Base-by-base conservation (phyloP, 2,113 vertebrate genomes). In the Hyla sarda region DNA sequence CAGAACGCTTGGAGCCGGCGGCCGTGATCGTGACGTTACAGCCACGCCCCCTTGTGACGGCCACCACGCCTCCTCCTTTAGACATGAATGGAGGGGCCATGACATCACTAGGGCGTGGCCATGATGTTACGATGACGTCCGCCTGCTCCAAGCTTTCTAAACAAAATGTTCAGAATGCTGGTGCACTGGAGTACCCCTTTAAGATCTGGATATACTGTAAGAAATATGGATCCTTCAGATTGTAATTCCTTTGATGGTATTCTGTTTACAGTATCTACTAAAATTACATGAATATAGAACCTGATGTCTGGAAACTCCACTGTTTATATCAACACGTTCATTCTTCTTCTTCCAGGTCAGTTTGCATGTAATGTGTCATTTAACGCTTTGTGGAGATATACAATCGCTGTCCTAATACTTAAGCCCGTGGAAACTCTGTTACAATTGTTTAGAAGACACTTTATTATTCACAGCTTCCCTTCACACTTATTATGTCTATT, bases 361-460 rank as follows among this genome's bases (percentile, higher is more conserved):
- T 8, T n/a, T 74, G 34, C 16, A 6, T 30, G 6, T n/a, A 30
- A 11, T 52, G 47, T 52, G 17, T 52, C 13, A 30, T 76, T 52
- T 6, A 52, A 10, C 47, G 16, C 28, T 30, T 30, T 14, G 14
- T 34, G 21, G n/a, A 30, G 6, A 54, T 78, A 78, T 78, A 21
- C 56, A 78, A 78, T 56, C 21, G 48, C 48, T 30, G 16, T 78
- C 16, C 56, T 54, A 58, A 79, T 58, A n/a, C 4, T 34, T 17
- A 10, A 48, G 17, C 17, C 75, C 34, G 54, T 54, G 54, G 37
- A 9, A 10, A 48, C 41, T 32, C 14, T 11, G 14, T 14, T 28
- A 23, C 28, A 23, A 58, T 78, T 78, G 30, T 28, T 78, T 56
- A 23, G 32, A 34, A 78, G 12, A 78, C 58, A 78, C 76, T 78